phyloP scores from a whole-genome alignment of 2,888 invertebrate genomes.

The Parnassius apollo region DNA sequence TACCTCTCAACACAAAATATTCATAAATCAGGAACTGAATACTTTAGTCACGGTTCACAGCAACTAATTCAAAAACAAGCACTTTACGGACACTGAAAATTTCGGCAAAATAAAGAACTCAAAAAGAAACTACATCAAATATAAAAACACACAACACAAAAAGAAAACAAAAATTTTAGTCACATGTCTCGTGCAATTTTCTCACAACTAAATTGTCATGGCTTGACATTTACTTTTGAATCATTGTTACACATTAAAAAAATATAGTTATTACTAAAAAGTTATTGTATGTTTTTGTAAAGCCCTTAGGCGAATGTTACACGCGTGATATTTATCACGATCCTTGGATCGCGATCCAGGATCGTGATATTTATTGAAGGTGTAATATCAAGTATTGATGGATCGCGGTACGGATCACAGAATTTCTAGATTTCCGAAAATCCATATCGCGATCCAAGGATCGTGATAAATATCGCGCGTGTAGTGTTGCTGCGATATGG shows the following conservation, averaged over 20 bases:
- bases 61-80: conserved; percentile 23
- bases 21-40: conserved; percentile 20
- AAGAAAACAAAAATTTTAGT: conserved; percentile 73
- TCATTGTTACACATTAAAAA: neutral
- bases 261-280: neutral
- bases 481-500: too few species aligned
- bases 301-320: too few species aligned
- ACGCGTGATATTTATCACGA: too few species aligned
- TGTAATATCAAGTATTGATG: too few species aligned
- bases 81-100: conserved; percentile 61
- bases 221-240: conserved; percentile 11
- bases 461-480: too few species aligned
- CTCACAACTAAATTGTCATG: conserved; percentile 51
- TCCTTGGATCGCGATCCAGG: too few species aligned
- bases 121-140: conserved; percentile 74
- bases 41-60: conserved; percentile 49
- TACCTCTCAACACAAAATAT: conserved; percentile 23
- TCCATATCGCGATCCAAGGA: too few species aligned
- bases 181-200: conserved; percentile 73
- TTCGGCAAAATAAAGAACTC: conserved; percentile 65
- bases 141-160: conserved; percentile 79
- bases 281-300: neutral
- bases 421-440: too few species aligned
- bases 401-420: too few species aligned
- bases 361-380: too few species aligned